Evolutionary conservation across 53 echinoderm and acorn worm genomes (phyloP), one percentile per base, ranked within the genome.

Genomic region (Echinometra lucunter): DNA sequence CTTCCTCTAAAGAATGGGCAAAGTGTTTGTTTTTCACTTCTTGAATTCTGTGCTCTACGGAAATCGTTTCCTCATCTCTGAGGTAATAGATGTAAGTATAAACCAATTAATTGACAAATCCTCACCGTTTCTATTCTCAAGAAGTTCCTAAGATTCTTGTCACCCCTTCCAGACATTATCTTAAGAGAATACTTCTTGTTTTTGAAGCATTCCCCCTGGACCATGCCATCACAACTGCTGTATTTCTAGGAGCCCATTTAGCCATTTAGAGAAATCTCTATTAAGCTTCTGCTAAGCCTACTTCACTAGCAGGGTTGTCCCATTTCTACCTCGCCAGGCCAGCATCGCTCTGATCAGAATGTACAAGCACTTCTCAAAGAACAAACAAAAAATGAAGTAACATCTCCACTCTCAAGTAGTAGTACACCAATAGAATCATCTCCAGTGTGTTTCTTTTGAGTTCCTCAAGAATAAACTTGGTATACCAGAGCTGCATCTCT

Each of bases 261-360:
- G 66, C 93, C 75, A 92, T 92, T 92, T 78, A 53, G 47, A 78
- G 44, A 27, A 80, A 92, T 92, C 93, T 78, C 47, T 53, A 66
- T 47, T 92, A 74, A 91, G 92, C 80, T 92, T 27, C 93, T 75
- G 75, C 80, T 92, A 92, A 92, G 93, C 93, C 93, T 92, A 74
- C 93, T 92, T 80, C 93, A 92, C 93, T 92, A 38, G 28, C 93
- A 66, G 66, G 91, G 60, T 11, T 91, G 91, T 42, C 91, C 91
- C 91, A 91, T 25, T 91, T 91, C 45, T 67, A 28, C 91, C 91
- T 27, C 18, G 37, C 28, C 70, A 91, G 70, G 37, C 28, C 70
- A 91, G 70, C 91, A 91, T 13, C n/a, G 72, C 57, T 58, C 57
- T 89, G 89, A 63, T 42, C 67, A 45, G 91, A 91, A 91, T 91